phyloP scores from a whole-genome alignment of 2,797 vertebrate species.

The Phataginus tetradactyla region DNA sequence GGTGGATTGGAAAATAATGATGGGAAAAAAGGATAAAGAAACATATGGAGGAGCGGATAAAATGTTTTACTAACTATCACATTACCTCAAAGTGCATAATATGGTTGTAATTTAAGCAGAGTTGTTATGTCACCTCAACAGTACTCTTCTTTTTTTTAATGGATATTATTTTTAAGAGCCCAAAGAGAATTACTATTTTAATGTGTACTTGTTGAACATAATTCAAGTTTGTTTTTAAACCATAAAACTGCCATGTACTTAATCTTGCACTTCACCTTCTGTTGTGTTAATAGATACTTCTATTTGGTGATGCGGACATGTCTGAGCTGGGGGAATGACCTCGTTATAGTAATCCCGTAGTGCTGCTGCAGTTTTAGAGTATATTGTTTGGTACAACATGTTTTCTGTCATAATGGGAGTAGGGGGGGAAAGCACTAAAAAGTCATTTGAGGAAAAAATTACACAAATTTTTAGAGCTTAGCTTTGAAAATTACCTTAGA shows the following conservation, averaged over 20 bases:
- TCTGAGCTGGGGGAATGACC: slow-evolving; percentile 24
- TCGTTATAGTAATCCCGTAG: slow-evolving; percentile 27
- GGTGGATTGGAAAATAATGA: slow-evolving; percentile 67
- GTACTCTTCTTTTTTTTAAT: slow-evolving; percentile 9
- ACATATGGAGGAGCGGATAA: slow-evolving; percentile 82
- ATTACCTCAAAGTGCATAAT: slow-evolving; percentile 69
- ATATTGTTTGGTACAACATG: slow-evolving; percentile 38
- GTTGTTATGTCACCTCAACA: slow-evolving; percentile 6
- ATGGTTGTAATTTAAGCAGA: slow-evolving; percentile 76
- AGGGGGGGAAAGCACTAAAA: neutral
- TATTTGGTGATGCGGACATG: neutral
- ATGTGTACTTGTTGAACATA: neutral
- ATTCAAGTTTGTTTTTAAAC: slow-evolving; percentile 42
- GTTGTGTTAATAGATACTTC: slow-evolving; percentile 22
- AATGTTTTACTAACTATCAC: slow-evolving; percentile 50
- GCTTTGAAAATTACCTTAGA: slow-evolving; percentile 8
- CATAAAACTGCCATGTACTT: neutral
- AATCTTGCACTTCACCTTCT: slow-evolving; percentile 34
- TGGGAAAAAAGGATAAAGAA: slow-evolving; percentile 12
- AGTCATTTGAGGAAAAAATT: slow-evolving; percentile 1
- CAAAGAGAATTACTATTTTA: slow-evolving; percentile 21
- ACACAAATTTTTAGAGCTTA: slow-evolving; percentile 1
- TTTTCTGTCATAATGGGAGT: slow-evolving; percentile 33
- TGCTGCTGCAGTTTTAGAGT: slow-evolving; percentile 44
- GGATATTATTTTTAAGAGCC: slow-evolving; percentile 25